Percentiles rank a stretch among this genome's conserved stretches.
Evolutionary conservation across 2,888 invertebrate species (phyloP).

Genomic region (Teinopalpus imperialis): DNA sequence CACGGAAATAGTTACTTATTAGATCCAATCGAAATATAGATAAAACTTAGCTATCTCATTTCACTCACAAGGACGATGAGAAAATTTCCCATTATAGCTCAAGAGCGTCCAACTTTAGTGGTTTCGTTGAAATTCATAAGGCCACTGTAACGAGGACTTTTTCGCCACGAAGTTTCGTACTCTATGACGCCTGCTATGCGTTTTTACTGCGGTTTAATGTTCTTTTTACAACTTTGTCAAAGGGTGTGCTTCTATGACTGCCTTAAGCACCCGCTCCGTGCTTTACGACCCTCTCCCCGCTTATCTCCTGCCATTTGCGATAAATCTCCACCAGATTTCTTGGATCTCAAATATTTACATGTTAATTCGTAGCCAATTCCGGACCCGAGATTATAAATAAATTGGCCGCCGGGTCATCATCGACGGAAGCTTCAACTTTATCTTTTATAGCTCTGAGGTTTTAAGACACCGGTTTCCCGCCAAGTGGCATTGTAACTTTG

Average conservation of each 20-base stretch:
- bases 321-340: slow-evolving; percentile 76
- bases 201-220: slow-evolving; percentile 81
- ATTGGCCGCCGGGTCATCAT: slow-evolving; percentile 67
- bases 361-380: slow-evolving; percentile 79
- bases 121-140: slow-evolving; percentile 81
- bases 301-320: slow-evolving; percentile 73
- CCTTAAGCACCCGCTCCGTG: slow-evolving; percentile 47
- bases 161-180: slow-evolving; percentile 39
- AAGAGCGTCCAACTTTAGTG: slow-evolving; percentile 54
- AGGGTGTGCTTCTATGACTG: slow-evolving; percentile 62
- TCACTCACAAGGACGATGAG: no score
- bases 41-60: no score
- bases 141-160: slow-evolving; percentile 68
- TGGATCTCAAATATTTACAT: slow-evolving; percentile 81
- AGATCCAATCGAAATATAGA: no score
- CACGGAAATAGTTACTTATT: no score
- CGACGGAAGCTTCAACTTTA: slow-evolving; percentile 62
- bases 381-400: slow-evolving; percentile 80
- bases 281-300: slow-evolving; percentile 75
- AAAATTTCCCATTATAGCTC: slow-evolving; percentile 45
- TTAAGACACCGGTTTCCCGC: slow-evolving; percentile 58
- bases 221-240: slow-evolving; percentile 80
- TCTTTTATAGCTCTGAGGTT: slow-evolving; percentile 73
- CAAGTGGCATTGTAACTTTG: slow-evolving; percentile 33
- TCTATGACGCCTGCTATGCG: slow-evolving; percentile 62